Base-by-base conservation (phyloP, 2,113 vertebrate species). In the Caranx melampygus region DNA sequence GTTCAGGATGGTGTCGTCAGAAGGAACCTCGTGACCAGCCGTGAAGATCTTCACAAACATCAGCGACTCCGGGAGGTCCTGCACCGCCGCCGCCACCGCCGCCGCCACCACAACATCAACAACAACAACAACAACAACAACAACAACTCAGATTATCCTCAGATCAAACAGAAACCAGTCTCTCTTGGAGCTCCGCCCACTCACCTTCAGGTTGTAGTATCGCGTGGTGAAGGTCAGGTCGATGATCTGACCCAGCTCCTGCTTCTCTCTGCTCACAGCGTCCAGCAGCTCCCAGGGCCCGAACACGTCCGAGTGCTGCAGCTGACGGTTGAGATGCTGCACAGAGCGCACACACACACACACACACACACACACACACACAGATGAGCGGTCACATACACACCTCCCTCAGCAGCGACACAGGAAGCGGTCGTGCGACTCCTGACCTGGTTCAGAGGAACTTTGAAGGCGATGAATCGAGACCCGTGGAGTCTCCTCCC, bases 401-500 rank as follows among this genome's bases (percentile, higher is more conserved):
- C 16, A 21, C 49, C 1, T 15, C 3, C 5, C 16, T 2, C 6
- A 42, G 8, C 26, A 2, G n/a, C 5, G 4, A 6, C 6, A 42
- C 40, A 42, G 26, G 26, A 42, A 42, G 40, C 2, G 40, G 40
- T 10, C 7, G 40, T 9, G 40, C 40, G 11, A 10, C 40, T 21
- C 2, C 67, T 85, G 35, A 97, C 97, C 94, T 95, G 88, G 59
- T 90, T 96, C 60, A 99, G 94, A 5, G 97, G 97, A 21, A 98
- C 97, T 89, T 98, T 97, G 89, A 98, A 97, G 76, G 97, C 95
- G 26, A 98, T 92, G 90, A 99, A 99, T 31, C 96, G 95, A 0
- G 97, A 98, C 35, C 96, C 97, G 0, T 91, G 79, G 14, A 99
- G 94, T 61, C 96, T 88, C 58, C 90, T 93, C 49, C 97, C 97